Percentiles rank a stretch among this genome's conserved stretches.
phyloP scores from a whole-genome alignment of 2,797 vertebrate species.

The Dendrocincla tyrannina region DNA sequence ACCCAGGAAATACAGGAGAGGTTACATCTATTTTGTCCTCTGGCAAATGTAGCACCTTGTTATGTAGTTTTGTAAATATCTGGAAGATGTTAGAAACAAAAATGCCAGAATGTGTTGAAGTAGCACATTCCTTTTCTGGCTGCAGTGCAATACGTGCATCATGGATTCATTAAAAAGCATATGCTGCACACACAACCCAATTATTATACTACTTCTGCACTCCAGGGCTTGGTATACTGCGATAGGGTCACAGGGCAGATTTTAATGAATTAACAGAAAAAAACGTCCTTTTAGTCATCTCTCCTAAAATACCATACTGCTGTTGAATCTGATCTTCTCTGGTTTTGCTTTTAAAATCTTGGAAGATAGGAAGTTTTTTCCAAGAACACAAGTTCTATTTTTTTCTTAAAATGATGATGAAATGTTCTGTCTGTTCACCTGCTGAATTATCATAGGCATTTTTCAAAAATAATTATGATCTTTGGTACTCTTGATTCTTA shows the following conservation, averaged over 20 bases:
- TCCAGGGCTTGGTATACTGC: background rate
- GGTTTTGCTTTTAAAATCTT: background rate
- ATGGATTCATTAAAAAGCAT: background rate
- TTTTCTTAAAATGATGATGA: background rate
- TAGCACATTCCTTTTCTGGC: background rate
- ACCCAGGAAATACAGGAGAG: background rate
- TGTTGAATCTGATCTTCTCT: background rate
- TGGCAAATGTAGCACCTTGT: background rate
- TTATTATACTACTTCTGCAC: background rate
- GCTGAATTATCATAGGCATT: background rate
- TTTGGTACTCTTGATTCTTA: background rate
- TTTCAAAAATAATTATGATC: constrained; percentile 8
- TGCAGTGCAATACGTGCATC: background rate
- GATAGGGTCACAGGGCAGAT: background rate
- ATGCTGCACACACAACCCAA: background rate
- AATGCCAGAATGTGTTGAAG: background rate
- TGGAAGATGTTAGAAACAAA: background rate
- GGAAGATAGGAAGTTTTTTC: background rate
- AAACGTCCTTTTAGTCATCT: background rate
- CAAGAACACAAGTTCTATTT: background rate
- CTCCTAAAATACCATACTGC: background rate
- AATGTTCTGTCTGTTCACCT: background rate
- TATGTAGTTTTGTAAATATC: background rate
- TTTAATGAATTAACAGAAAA: background rate
- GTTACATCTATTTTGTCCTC: background rate